A percentile compares a stretch with the other conserved stretches of the same genome.
Evolutionary conservation across 1,140 invertebrate genomes (phyloP).

Genomic region (Cataglyphis hispanica): DNA sequence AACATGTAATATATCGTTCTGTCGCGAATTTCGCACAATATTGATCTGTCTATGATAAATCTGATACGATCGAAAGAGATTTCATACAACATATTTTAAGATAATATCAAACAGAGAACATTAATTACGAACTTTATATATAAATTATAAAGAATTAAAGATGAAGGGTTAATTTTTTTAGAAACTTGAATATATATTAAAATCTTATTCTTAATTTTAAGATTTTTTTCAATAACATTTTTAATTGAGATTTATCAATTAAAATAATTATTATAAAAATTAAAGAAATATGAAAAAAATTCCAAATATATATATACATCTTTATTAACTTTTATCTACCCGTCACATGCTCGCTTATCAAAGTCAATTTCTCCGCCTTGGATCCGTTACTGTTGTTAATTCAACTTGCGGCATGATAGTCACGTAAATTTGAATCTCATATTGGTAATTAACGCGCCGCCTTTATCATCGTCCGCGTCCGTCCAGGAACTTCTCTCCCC

Average conservation of each 20-base stretch:
- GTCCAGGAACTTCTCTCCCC: constrained; percentile 46
- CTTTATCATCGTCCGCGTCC: constrained; percentile 36
- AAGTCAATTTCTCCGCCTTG: constrained; percentile 39
- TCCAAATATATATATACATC: background rate
- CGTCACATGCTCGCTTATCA: no score
- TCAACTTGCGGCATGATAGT: constrained; percentile 50
- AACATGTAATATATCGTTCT: constrained; percentile 24
- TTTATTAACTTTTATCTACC: background rate
- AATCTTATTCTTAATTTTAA: background rate
- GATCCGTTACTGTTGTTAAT: constrained; percentile 40
- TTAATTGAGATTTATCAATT: background rate
- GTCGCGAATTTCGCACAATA: background rate
- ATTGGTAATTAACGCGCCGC: constrained; percentile 49
- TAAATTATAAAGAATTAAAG: background rate
- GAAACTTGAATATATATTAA: background rate
- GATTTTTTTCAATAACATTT: background rate
- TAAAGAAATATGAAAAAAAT: background rate
- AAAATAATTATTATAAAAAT: background rate
- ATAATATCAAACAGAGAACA: background rate
- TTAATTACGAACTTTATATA: background rate
- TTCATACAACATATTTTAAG: background rate
- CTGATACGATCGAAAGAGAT: background rate
- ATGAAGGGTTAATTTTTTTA: no score
- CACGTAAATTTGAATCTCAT: constrained; percentile 52
- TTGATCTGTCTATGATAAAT: constrained; percentile 14